These are phyloP conservation scores for Cichladusa arquata DNA, from an alignment of 2,113 vertebrate species.

Conservation along the genomic window DNA sequence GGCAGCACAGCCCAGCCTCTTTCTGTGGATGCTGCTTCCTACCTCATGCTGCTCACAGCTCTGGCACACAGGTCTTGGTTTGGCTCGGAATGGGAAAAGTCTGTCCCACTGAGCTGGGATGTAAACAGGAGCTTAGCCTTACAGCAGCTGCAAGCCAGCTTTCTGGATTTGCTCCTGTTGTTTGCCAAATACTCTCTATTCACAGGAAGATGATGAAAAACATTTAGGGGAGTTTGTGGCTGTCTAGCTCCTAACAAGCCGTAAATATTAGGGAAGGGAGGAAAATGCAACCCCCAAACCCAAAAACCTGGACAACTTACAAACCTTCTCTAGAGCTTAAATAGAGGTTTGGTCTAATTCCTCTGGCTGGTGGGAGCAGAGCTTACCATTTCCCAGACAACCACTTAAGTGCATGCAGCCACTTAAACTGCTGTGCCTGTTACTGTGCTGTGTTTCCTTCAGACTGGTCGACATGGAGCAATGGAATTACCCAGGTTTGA, in stretches of 20 bases:
- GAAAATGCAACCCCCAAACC: background rate
- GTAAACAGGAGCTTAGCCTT: background rate
- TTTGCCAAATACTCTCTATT: conserved; percentile 12
- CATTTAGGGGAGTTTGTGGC: background rate
- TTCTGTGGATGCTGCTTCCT: background rate
- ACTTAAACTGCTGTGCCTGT: background rate
- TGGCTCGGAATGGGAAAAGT: background rate
- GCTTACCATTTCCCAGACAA: background rate
- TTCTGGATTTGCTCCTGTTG: conserved; percentile 9
- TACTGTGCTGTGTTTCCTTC: background rate
- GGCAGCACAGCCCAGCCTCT: background rate
- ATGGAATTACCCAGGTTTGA: background rate
- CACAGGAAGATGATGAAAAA: background rate
- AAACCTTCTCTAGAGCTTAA: background rate
- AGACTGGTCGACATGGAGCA: background rate
- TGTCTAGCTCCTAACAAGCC: background rate
- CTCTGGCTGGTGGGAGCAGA: background rate
- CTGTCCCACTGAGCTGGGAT: background rate
- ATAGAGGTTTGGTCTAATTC: background rate
- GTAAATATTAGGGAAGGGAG: background rate
- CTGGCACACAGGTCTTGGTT: background rate
- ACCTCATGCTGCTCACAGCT: background rate
- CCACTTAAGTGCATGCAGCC: background rate
- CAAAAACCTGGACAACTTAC: background rate
- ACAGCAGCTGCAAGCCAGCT: background rate